A percentile compares a stretch with the other conserved stretches of the same genome.
Evolutionary conservation across 2,797 vertebrate species (phyloP).

Genomic region (Silurus aristotelis): DNA sequence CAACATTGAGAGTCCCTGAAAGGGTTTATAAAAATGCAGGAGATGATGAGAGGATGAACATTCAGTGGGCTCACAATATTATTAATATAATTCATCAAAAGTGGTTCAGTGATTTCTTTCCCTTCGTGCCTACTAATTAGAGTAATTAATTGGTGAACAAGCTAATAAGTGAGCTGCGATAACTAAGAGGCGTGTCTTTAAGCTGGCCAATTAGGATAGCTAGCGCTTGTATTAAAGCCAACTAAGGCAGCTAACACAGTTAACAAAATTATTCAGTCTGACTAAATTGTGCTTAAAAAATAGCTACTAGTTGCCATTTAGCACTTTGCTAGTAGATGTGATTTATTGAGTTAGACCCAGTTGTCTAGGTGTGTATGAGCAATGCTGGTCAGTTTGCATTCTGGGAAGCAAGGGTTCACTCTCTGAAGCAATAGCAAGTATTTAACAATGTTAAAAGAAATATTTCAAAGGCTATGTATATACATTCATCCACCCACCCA

Average conservation of each 20-base stretch:
- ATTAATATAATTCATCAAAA: constrained; percentile 22
- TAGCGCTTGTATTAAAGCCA: not conserved
- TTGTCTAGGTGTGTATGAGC: not conserved
- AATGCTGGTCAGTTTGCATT: not conserved
- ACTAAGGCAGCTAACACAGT: not conserved
- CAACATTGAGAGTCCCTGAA: constrained; percentile 52
- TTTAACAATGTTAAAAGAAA: not conserved
- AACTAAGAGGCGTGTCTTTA: constrained; percentile 6
- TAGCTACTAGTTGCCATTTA: not conserved
- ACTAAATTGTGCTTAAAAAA: not conserved
- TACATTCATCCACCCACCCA: too few species aligned
- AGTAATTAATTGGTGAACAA: constrained; percentile 14
- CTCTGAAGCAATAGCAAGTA: not conserved
- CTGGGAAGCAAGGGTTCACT: not conserved
- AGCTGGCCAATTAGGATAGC: constrained; percentile 12
- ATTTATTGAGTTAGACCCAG: not conserved
- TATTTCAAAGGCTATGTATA: not conserved
- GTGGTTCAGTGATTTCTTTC: constrained; percentile 7
- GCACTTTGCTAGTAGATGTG: not conserved
- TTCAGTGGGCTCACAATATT: constrained; percentile 62
- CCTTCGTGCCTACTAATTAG: constrained; percentile 21
- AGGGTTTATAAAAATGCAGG: constrained; percentile 54
- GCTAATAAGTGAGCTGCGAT: constrained; percentile 15
- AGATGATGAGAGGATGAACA: constrained; percentile 40
- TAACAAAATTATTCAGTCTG: not conserved